Base-by-base conservation (phyloP, 2,797 vertebrate genomes). In the Cuniculus paca region DNA sequence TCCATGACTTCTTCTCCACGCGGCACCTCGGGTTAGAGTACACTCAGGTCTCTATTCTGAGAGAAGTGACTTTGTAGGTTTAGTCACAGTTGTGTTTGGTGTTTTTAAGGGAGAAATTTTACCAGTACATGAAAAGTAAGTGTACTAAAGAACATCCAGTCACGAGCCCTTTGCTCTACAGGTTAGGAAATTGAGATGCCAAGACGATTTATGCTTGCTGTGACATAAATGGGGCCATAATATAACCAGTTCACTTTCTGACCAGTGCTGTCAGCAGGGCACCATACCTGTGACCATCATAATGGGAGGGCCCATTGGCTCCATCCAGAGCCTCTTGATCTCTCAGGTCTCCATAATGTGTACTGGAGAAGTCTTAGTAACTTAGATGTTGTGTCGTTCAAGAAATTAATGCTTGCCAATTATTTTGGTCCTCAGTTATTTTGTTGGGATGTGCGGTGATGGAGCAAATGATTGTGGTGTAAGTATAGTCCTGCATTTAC, bases 401-500 rank as follows among this genome's bases (percentile, higher is more conserved):
- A 92, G 54, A 87, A 97, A 91, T 77, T 74, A 90, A 95, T 97
- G 94, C 94, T 34, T 48, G 98, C 86, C 97, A 65, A 13, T 65
- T 24, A 72, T 39, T 97, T 97, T 97, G 39, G 36, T 94, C 83
- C 81, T 97, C 98, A 99, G 99, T 98, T 99, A 99, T 98, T 99
- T 99, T 97, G 99, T 99, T 93, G 99, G 99, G 63, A 99, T 99
- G 99, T 99, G 99, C 92, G 99, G 99, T 96, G 99, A 99, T 60
- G 99, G 99, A 79, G 99, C 99, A 77, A 99, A 99, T 75, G 99
- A 99, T 97, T 99, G 99, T 98, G 99, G 99, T 61, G 99, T 99
- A 99, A 98, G 99, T 99, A 97, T 91, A 68, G 17, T 70, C 79
- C 50, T 63, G 11, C 56, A 17, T 58, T 77, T 68, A n/a, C 12